A percentile compares a stretch with the other conserved stretches of the same genome.
Conservation (phyloP, 2,888 invertebrate genomes). For the Orgyia antiqua region DNA sequence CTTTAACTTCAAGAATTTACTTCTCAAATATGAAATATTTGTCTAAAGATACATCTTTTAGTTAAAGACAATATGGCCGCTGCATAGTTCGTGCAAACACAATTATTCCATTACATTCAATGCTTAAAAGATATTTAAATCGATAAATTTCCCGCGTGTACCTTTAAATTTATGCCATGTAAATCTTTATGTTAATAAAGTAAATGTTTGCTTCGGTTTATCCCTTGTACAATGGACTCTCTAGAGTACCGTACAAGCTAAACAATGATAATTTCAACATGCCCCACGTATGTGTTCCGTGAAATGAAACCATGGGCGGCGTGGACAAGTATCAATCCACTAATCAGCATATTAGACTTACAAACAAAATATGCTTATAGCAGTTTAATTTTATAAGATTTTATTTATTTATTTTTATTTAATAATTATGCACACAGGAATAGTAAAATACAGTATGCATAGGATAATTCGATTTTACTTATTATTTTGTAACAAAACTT, state of each 20-base stretch:
- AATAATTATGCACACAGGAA: too few species aligned
- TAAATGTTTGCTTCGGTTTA: constrained; percentile 24
- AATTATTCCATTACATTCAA: constrained; percentile 9
- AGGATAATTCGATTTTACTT: too few species aligned
- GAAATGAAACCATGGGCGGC: constrained; percentile 47
- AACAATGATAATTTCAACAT: constrained; percentile 64
- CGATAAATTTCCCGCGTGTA: constrained; percentile 19
- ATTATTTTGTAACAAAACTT: too few species aligned
- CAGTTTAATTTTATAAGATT: too few species aligned
- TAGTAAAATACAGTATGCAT: too few species aligned
- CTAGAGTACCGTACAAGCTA: constrained; percentile 33
- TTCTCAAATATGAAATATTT: too few species aligned
- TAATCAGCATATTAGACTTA: constrained; percentile 66
- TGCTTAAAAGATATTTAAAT: constrained; percentile 13
- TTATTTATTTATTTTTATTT: too few species aligned
- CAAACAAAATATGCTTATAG: constrained; percentile 6
- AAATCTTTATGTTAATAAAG: constrained; percentile 32
- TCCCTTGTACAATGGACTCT: constrained; percentile 26
- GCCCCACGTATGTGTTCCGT: constrained; percentile 50
- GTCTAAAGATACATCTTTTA: too few species aligned
- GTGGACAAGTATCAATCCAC: constrained; percentile 58
- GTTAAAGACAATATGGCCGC: too few species aligned
- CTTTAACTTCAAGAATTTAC: too few species aligned
- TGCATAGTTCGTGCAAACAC: too few species aligned
- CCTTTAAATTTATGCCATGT: constrained; percentile 25